phyloP scores from a whole-genome alignment of 2,113 vertebrate species.

The Australoheros scitulus region DNA sequence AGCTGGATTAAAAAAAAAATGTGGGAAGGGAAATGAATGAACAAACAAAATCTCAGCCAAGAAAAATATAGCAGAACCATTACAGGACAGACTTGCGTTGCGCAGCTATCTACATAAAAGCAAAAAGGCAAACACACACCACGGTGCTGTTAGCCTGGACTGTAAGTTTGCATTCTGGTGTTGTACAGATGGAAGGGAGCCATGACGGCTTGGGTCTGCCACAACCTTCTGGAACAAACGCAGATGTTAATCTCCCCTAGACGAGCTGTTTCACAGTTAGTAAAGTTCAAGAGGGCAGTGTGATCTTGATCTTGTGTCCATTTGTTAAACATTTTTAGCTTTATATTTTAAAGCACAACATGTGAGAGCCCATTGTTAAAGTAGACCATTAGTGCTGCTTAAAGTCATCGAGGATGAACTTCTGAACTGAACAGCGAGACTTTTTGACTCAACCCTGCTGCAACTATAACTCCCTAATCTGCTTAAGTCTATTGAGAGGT shows the following conservation, averaged over 20 bases:
- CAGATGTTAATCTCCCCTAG: constrained; percentile 60
- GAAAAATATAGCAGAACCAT: constrained; percentile 28
- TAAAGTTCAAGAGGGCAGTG: constrained; percentile 24
- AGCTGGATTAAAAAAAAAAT: not conserved
- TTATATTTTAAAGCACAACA: constrained; percentile 23
- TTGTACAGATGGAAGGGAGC: constrained; percentile 35
- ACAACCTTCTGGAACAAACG: constrained; percentile 27
- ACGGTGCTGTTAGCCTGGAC: constrained; percentile 33
- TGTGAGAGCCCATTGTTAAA: constrained; percentile 48
- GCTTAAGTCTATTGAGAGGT: constrained; percentile 13
- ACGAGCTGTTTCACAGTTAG: constrained; percentile 16
- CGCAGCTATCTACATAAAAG: constrained; percentile 11
- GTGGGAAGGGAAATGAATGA: constrained; percentile 22
- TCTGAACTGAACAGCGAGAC: constrained; percentile 40
- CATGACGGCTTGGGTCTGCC: constrained; percentile 15
- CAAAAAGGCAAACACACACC: constrained; percentile 13
- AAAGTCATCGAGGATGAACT: constrained; percentile 36
- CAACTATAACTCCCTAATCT: constrained; percentile 30
- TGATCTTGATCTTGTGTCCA: constrained; percentile 38
- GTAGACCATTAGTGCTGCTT: constrained; percentile 38
- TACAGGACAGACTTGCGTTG: constrained; percentile 5
- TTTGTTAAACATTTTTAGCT: constrained; percentile 38
- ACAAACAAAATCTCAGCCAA: constrained; percentile 20
- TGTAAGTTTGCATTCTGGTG: constrained; percentile 37
- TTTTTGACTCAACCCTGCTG: constrained; percentile 27